These are phyloP conservation scores for Taphrorychus bicolor DNA, from an alignment of 2,888 invertebrate species.

Conservation along the genomic window DNA sequence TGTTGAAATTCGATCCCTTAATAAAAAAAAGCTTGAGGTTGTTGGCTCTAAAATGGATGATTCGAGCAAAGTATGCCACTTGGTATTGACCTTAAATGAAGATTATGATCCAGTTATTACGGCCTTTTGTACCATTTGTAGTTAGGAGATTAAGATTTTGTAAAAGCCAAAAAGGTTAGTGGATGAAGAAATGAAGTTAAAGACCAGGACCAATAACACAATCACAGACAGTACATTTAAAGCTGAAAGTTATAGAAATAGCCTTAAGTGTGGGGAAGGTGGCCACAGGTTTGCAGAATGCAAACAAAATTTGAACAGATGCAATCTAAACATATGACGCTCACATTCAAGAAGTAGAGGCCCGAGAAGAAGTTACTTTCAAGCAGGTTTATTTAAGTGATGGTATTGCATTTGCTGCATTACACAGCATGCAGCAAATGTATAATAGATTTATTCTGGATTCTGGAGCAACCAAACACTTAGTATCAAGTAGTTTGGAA, in stretches of 20 bases:
- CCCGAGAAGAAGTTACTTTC: not conserved
- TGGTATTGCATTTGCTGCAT: not conserved
- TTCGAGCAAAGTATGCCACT: not conserved
- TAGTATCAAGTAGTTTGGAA: not conserved
- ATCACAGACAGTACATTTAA: not conserved
- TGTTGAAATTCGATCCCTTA: not conserved
- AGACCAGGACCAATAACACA: not conserved
- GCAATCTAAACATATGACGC: not conserved
- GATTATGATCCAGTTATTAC: not conserved
- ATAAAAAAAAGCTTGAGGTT: not conserved
- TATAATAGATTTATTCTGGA: not conserved
- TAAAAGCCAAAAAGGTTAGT: not conserved
- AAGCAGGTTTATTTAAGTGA: not conserved
- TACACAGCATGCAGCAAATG: not conserved
- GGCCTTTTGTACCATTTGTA: too few relatives aligned
- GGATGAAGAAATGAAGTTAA: not conserved
- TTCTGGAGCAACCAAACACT: not conserved
- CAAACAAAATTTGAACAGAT: not conserved
- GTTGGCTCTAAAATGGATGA: not conserved
- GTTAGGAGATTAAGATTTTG: too few relatives aligned
- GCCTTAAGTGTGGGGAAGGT: not conserved
- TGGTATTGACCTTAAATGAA: not conserved
- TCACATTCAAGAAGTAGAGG: not conserved
- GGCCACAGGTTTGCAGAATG: not conserved
- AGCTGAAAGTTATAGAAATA: not conserved